These are phyloP conservation scores for Ameiurus melas DNA, from an alignment of 2,113 vertebrate species.

Conservation along the genomic window DNA sequence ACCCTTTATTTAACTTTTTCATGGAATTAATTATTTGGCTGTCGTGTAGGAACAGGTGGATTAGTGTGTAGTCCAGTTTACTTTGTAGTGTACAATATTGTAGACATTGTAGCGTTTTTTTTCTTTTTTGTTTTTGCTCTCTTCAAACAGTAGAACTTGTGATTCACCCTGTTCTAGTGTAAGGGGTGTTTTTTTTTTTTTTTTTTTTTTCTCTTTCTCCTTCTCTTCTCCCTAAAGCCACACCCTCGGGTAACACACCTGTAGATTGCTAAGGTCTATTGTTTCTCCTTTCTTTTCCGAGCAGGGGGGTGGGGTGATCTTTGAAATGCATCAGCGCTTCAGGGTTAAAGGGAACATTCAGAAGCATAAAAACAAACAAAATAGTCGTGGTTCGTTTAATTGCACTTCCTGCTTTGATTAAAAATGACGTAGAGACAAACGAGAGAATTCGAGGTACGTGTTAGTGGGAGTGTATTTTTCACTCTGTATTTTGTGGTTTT, in stretches of 20 bases:
- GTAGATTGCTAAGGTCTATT: not conserved
- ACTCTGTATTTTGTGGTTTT: not conserved
- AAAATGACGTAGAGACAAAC: not conserved
- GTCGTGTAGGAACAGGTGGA: not conserved
- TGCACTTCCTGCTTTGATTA: not conserved
- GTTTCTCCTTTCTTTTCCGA: not conserved
- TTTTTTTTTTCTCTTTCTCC: not conserved
- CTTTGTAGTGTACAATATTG: not conserved
- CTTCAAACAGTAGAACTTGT: too few relatives aligned
- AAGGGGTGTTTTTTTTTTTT: not conserved
- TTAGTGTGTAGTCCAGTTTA: not conserved
- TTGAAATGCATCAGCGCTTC: not conserved
- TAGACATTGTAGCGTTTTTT: not conserved
- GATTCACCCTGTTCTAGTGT: not conserved
- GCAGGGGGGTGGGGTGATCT: conserved; percentile 14
- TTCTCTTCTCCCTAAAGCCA: not conserved
- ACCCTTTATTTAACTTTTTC: not conserved
- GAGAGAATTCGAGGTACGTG: not conserved
- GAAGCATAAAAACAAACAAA: not conserved
- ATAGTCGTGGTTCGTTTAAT: not conserved
- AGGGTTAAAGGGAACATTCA: conserved; percentile 21
- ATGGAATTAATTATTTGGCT: not conserved
- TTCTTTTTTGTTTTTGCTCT: too few relatives aligned
- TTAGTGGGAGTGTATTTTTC: not conserved
- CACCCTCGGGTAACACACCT: conserved; percentile 1